Conservation (phyloP, 2,797 vertebrate genomes). For the Antennarius maculatus region DNA sequence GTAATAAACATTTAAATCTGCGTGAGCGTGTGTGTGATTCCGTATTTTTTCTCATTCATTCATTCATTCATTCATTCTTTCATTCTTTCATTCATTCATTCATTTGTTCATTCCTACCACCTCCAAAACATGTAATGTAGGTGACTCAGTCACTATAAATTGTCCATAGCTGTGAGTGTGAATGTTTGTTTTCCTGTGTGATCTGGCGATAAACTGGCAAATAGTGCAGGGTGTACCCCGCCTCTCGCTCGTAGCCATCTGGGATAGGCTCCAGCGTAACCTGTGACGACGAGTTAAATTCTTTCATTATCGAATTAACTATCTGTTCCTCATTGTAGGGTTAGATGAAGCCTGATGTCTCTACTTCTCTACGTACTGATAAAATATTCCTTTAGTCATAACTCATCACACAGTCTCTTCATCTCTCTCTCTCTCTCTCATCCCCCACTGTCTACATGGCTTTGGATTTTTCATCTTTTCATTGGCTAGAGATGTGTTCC, state of each 20-base stretch:
- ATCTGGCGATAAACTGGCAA: too few relatives aligned
- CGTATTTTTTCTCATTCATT: background rate
- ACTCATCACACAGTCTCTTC: background rate
- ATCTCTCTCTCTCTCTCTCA: background rate
- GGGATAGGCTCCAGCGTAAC: too few relatives aligned
- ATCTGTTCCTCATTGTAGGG: background rate
- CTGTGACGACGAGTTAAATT: background rate
- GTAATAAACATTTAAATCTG: too few relatives aligned
- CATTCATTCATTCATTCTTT: too few relatives aligned
- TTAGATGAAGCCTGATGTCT: background rate
- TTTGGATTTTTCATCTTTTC: conserved; percentile 51
- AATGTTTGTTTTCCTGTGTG: too few relatives aligned
- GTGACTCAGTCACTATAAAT: too few relatives aligned
- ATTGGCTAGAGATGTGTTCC: conserved; percentile 25
- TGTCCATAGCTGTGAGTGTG: too few relatives aligned
- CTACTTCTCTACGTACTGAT: conserved; percentile 19
- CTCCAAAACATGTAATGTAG: background rate
- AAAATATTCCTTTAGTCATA: conserved; percentile 37
- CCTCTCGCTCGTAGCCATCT: too few relatives aligned
- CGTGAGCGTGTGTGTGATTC: background rate
- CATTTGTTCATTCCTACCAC: background rate
- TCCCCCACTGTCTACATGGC: background rate
- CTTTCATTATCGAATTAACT: background rate
- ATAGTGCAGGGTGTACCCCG: too few relatives aligned
- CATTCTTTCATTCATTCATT: too few relatives aligned